Base-by-base conservation (phyloP, 2,888 invertebrate genomes). In the Lordiphosa fenestrarum region DNA sequence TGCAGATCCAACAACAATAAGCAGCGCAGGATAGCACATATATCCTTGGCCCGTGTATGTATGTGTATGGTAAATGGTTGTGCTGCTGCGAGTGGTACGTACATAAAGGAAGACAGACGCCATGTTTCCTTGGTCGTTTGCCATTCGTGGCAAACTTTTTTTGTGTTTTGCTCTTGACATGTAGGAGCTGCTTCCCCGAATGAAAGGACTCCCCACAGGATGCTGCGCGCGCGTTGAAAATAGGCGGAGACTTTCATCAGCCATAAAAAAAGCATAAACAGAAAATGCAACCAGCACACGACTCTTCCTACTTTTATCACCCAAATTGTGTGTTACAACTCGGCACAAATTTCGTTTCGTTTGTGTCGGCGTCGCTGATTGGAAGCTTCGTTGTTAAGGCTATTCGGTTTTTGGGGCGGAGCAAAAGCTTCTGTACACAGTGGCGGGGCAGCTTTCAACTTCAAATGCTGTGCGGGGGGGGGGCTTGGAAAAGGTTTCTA, bases 141-240 rank as follows among this genome's bases (percentile, higher is more conserved):
- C 68, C 80, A 84, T 81, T 81, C 80, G 84, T 36, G 70, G 74
- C 48, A 44, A 38, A 40, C 33, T 55, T 37, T 44, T 63, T 61
- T 63, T n/a, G n/a, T n/a, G n/a, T 44, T 38, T 6, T 25, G 19
- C 19, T 25, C 36, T 10, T 55, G 61, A 53, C 53, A 56, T 53
- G 63, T 57, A 66, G 54, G 60, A 53, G 54, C 50, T 38, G 54
- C 50, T 38, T 19, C 37, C 30, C 12, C 44, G 40, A 60, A 59
- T 47, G 51, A 59, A 66, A 66, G 55, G 44, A 44, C 47, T 49
- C 50, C 41, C 46, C 54, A 49, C 56, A 71, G 82, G 84, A 86
- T 87, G 88, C 88, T 87, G 87, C 85, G 87, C 87, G 87, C 88
- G 87, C 87, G 88, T 86, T 84, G 84, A 87, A 87, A 88, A 86